Evolutionary conservation across 2,797 vertebrate species (phyloP), one percentile per base, ranked within the genome.

Genomic region (Phataginus tetradactyla): DNA sequence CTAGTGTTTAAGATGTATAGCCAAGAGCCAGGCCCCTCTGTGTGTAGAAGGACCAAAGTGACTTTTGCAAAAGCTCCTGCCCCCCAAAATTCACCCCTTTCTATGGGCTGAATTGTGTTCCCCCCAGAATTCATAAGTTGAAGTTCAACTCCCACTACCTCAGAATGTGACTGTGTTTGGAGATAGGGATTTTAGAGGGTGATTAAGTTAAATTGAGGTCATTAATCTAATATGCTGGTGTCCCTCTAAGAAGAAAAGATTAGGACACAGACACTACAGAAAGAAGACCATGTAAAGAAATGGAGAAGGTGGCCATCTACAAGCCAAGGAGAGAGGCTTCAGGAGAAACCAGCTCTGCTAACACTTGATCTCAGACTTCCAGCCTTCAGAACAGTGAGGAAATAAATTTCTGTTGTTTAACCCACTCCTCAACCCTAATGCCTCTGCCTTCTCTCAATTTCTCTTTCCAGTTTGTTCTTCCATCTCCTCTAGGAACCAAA

Each of bases 401-500:
- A 89, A 57, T 71, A 72, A 53, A 25, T 34, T 17, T 77, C 55
- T 91, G 39, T 59, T 64, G 20, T 83, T 53, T 91, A 89, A 81
- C 57, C 21, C 45, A 71, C 69, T 0, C 12, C 29, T 81, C 42
- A 77, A 86, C 17, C 18, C 53, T n/a, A 86, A 84, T 6, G n/a
- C 59, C 53, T 78, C 10, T 75, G 34, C 21, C 21, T 57, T 93
- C 27, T 78, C 39, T 75, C 74, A 66, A 45, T 53, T 85, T 89
- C 34, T 87, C 89, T 45, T 77, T 45, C n/a, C 32, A 96, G 34
- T 86, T 96, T 34, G 23, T 97, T 93, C 68, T 77, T 94, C 25
- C 86, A 17, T 25, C 61, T 87, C 42, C 93, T 80, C 93, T 95
- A 96, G 71, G 91, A 85, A 66, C 57, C 74, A 91, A 71, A 97